phyloP scores from a whole-genome alignment of 2,797 vertebrate species.

The Parotocinclus haroldoi region DNA sequence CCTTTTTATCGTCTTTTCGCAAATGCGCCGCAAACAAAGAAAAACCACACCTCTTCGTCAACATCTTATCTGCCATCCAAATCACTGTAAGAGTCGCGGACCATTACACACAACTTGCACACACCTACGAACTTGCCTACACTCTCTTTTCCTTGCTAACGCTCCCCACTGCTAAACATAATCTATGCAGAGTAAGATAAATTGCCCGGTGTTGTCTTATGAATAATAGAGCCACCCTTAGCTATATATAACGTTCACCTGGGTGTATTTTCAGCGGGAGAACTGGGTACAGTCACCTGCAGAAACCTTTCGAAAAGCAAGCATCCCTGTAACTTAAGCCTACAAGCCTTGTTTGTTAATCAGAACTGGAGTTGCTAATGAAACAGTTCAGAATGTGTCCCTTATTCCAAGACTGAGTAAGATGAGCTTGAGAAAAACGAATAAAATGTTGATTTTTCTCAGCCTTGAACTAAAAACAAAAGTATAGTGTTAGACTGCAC shows the following conservation, averaged over 20 bases:
- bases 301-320: background rate
- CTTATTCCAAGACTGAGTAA: slow-evolving; percentile 38
- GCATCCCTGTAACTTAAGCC: slow-evolving; percentile 35
- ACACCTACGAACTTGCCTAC: slow-evolving; percentile 59
- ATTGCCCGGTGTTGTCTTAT: slow-evolving; percentile 78
- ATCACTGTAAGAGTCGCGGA: slow-evolving; percentile 14
- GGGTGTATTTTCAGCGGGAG: slow-evolving; percentile 61
- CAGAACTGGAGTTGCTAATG: slow-evolving; percentile 42
- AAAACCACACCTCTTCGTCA: background rate
- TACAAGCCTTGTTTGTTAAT: slow-evolving; percentile 48
- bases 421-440: slow-evolving; percentile 10
- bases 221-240: slow-evolving; percentile 81
- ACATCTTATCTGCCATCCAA: slow-evolving; percentile 7
- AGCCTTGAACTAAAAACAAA: slow-evolving; percentile 19
- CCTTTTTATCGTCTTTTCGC: slow-evolving; percentile 1
- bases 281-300: slow-evolving; percentile 4
- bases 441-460: slow-evolving; percentile 26
- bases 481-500: background rate
- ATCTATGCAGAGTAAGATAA: slow-evolving; percentile 89
- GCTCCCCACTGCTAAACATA: slow-evolving; percentile 77
- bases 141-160: slow-evolving; percentile 61
- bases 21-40: background rate
- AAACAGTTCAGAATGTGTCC: slow-evolving; percentile 30
- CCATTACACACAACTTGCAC: slow-evolving; percentile 34
- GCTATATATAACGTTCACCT: slow-evolving; percentile 80